Conservation (phyloP, 2,113 vertebrate species). For the Casuarius casuarius region DNA sequence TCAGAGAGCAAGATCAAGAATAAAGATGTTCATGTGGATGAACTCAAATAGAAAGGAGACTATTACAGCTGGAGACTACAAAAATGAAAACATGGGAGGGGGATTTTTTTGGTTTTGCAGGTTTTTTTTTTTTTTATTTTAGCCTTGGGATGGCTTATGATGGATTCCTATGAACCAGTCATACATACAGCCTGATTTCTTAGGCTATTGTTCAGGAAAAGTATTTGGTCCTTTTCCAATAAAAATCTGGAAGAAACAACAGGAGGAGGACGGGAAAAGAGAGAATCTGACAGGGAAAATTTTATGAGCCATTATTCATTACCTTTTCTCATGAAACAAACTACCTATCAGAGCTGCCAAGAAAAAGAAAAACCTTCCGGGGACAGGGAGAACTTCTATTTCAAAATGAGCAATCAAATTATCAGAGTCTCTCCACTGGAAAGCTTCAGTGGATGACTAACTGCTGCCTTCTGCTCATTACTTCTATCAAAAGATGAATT, state of each 20-base stretch:
- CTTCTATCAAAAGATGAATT: slow-evolving; percentile 73
- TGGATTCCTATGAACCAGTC: background rate
- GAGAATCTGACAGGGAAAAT: background rate
- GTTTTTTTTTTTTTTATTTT: background rate
- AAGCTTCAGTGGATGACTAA: slow-evolving; percentile 72
- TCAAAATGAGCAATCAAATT: slow-evolving; percentile 74
- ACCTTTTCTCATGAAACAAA: slow-evolving; percentile 35
- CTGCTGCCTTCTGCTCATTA: slow-evolving; percentile 72
- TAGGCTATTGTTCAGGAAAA: background rate
- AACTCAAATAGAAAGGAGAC: background rate
- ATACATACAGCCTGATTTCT: background rate
- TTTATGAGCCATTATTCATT: slow-evolving; percentile 26
- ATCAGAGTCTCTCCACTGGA: slow-evolving; percentile 65
- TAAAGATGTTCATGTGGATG: background rate
- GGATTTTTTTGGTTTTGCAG: background rate
- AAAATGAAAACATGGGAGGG: background rate
- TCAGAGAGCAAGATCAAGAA: background rate
- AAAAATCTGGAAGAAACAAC: background rate
- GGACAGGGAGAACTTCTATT: slow-evolving; percentile 63
- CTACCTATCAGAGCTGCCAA: slow-evolving; percentile 60
- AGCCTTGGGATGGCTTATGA: background rate
- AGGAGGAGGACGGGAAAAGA: background rate
- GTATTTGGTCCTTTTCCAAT: background rate
- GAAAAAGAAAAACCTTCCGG: slow-evolving; percentile 58
- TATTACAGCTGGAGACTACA: background rate